Percentiles rank a stretch among this genome's conserved stretches.
Conservation (phyloP, 2,888 invertebrate species). For the Lepidonotus clava region DNA sequence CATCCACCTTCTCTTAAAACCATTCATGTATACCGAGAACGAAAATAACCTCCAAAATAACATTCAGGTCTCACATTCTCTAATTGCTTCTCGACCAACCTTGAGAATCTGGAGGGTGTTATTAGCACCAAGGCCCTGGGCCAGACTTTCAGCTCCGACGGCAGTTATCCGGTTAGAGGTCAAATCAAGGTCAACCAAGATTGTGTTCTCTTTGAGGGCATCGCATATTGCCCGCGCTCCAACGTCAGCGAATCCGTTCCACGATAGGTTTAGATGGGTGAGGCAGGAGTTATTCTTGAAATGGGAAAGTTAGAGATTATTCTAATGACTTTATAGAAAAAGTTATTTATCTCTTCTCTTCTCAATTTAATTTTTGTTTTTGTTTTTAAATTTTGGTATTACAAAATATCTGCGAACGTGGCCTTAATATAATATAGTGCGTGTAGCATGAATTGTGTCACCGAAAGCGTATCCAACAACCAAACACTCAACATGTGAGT, state of each 20-base stretch:
- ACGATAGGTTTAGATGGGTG: conserved; percentile 36
- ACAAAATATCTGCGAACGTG: no score
- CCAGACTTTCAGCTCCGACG: conserved; percentile 14
- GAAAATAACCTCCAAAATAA: background rate
- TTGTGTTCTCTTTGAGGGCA: conserved; percentile 25
- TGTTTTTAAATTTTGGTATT: no score
- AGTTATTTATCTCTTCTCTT: no score
- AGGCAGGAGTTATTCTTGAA: conserved; percentile 5
- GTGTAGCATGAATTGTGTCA: no score
- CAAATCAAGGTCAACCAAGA: conserved; percentile 43
- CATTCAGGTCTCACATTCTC: background rate
- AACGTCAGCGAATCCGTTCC: conserved; percentile 36
- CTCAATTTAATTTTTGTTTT: no score
- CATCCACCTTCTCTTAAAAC: background rate
- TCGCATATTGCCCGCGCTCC: conserved; percentile 23
- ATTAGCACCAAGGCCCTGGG: background rate
- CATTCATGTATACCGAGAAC: background rate
- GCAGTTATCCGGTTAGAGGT: conserved; percentile 45
- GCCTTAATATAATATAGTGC: no score
- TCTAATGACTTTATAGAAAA: no score
- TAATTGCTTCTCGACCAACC: background rate
- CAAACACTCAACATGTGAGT: no score
- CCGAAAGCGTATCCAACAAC: no score
- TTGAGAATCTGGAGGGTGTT: conserved; percentile 19
- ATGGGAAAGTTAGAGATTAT: background rate